Conservation (phyloP, 2,113 vertebrate species). For the Rhabdomys dilectus region DNA sequence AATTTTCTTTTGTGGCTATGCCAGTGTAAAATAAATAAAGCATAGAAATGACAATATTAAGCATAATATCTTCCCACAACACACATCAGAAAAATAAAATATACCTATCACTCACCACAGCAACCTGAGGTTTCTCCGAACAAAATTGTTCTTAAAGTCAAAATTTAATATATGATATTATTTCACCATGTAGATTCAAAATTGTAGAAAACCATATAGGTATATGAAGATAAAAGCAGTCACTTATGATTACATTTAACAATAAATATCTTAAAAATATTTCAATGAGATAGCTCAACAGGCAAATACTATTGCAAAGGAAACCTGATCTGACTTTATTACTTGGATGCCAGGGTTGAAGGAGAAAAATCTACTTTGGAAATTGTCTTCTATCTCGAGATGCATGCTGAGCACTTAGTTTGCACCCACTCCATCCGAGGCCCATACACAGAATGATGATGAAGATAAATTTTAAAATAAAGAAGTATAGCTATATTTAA, state of each 20-base stretch:
- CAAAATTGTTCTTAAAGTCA: not conserved
- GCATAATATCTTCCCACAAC: not conserved
- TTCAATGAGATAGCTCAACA: too few relatives aligned
- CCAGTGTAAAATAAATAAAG: not conserved
- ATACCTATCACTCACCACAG: not conserved
- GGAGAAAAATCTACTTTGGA: not conserved
- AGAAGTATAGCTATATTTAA: constrained; percentile 18
- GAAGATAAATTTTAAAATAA: not conserved
- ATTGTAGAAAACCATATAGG: not conserved
- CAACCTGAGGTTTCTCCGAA: not conserved
- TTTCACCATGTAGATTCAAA: constrained; percentile 16
- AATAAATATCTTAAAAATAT: not conserved
- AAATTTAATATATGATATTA: not conserved
- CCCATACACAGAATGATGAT: not conserved
- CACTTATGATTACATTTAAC: not conserved
- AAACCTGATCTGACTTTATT: too few relatives aligned
- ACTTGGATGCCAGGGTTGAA: not conserved
- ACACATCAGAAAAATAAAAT: not conserved
- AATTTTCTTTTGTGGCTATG: not conserved
- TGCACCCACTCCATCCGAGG: too few relatives aligned
- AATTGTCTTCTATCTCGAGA: not conserved
- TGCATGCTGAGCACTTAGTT: too few relatives aligned
- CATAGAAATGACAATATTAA: constrained; percentile 15
- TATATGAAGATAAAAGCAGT: not conserved
- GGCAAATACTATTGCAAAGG: not conserved